Evolutionary conservation across 2,888 invertebrate genomes (phyloP).

Genomic region (Scaptomyza flava): DNA sequence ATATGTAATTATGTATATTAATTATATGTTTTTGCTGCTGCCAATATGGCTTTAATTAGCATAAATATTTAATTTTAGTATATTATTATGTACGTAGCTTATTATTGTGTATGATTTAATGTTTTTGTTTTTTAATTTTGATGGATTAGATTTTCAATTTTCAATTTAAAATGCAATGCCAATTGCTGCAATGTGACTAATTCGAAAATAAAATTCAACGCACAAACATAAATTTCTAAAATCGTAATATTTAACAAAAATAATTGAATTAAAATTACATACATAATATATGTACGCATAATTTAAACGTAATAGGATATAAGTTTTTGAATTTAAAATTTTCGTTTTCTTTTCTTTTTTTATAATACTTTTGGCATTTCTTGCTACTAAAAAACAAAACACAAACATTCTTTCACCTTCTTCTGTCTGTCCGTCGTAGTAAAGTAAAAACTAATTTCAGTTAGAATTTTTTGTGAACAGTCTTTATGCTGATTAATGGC

Average conservation of each 20-base stretch:
- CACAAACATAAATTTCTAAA: conserved; percentile 12
- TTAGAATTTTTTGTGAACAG: conserved; percentile 71
- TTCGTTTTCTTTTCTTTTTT: conserved; percentile 32
- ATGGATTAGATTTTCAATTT: conserved; percentile 21
- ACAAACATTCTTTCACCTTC: conserved; percentile 5
- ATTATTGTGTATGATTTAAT: conserved; percentile 60
- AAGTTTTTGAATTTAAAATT: conserved; percentile 37
- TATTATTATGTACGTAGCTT: conserved; percentile 48
- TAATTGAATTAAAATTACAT: conserved; percentile 23
- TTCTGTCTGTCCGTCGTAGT: neutral
- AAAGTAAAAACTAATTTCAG: conserved; percentile 71
- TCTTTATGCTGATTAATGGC: conserved; percentile 68
- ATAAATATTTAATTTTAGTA: conserved; percentile 51
- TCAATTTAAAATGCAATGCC: conserved; percentile 48
- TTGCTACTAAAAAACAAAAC: conserved; percentile 48
- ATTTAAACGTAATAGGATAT: conserved; percentile 53
- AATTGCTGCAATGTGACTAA: conserved; percentile 43
- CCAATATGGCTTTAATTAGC: conserved; percentile 71
- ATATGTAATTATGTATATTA: conserved; percentile 42
- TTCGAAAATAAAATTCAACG: conserved; percentile 13
- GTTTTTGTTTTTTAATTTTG: conserved; percentile 18
- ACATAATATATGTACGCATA: conserved; percentile 2
- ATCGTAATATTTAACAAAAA: conserved; percentile 54
- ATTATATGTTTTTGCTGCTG: conserved; percentile 44
- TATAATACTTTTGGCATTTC: conserved; percentile 77